phyloP scores from a whole-genome alignment of 2,797 vertebrate genomes.

The Catharus ustulatus region DNA sequence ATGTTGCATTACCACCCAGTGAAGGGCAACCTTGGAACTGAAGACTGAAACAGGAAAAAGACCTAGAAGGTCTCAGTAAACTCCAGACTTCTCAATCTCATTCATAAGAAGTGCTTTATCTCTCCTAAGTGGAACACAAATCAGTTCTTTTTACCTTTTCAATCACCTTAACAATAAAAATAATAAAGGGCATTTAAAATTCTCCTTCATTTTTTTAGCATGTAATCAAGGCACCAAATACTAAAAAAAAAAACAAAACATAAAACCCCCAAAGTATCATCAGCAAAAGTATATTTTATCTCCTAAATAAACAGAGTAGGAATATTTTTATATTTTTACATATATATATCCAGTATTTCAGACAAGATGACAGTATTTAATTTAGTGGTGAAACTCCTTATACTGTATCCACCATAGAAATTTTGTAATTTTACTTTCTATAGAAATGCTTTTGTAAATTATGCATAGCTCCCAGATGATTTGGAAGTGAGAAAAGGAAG shows the following conservation, averaged over 20 bases:
- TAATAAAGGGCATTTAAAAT: not conserved
- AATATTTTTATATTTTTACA: not conserved
- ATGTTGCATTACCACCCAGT: not conserved
- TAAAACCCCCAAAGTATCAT: not conserved
- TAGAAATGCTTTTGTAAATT: not conserved
- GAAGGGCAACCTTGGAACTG: not conserved
- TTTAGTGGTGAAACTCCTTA: not conserved
- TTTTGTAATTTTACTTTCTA: not conserved
- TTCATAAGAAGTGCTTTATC: not conserved
- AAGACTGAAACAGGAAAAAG: not conserved
- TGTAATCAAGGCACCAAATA: not conserved
- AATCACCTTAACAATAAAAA: not conserved
- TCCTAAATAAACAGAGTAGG: not conserved
- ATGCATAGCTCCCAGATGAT: not conserved
- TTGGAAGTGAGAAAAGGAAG: not conserved
- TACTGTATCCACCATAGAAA: not conserved
- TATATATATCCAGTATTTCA: not conserved
- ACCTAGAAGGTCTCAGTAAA: not conserved
- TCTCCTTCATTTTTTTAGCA: not conserved
- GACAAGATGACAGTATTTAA: not conserved
- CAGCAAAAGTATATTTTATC: not conserved
- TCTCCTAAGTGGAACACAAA: not conserved
- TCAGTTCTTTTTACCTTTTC: not conserved
- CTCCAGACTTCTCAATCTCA: not conserved
- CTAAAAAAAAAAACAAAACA: not conserved